phyloP scores from a whole-genome alignment of 2,113 vertebrate genomes.

The Oryzias celebensis region DNA sequence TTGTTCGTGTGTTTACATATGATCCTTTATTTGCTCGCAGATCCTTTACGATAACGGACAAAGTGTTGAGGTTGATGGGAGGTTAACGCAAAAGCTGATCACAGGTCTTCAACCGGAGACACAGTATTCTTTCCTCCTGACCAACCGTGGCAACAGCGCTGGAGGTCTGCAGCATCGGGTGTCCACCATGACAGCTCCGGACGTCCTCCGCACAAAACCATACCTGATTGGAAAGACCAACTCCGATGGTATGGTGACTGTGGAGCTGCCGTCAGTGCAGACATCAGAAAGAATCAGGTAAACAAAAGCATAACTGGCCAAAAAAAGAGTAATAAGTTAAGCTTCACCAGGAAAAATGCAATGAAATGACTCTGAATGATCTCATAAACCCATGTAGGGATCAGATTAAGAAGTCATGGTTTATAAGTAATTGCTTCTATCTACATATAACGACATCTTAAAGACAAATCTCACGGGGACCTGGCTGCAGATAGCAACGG shows the following conservation, averaged over 20 bases:
- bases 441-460: no score
- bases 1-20: no score
- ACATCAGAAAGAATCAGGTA: constrained; percentile 91
- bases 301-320: constrained; percentile 33
- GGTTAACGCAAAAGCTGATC: constrained; percentile 94
- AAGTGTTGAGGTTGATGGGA: constrained; percentile 95
- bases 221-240: constrained; percentile 92
- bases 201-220: constrained; percentile 92
- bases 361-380: no score
- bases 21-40: constrained; percentile 60
- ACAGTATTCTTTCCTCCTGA: constrained; percentile 94
- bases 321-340: no score
- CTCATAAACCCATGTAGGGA: no score
- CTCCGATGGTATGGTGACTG: constrained; percentile 93
- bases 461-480: no score
- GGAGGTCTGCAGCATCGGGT: constrained; percentile 96
- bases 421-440: no score
- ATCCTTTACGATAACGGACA: constrained; percentile 98
- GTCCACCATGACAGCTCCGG: constrained; percentile 92
- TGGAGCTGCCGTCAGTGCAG: constrained; percentile 90
- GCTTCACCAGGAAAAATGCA: no score
- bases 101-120: constrained; percentile 96
- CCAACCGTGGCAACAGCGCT: constrained; percentile 96
- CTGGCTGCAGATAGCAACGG: no score
- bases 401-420: no score